These are phyloP conservation scores for Tinamus major DNA, from an alignment of 2,797 vertebrate genomes.

Conservation along the genomic window DNA sequence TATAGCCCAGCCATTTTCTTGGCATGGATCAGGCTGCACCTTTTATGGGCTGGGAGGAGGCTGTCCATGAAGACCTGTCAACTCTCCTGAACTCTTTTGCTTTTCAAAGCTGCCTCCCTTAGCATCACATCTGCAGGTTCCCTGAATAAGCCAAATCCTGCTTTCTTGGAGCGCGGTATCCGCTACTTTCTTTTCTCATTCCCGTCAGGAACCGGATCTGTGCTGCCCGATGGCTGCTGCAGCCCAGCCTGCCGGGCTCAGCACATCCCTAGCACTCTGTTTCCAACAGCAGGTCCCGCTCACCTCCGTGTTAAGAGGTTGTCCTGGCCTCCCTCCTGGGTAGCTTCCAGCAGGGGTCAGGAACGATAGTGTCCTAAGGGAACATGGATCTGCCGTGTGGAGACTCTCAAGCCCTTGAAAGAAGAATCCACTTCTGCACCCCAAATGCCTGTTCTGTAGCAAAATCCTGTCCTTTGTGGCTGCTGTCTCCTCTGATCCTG, in stretches of 20 bases:
- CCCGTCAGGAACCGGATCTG: not conserved
- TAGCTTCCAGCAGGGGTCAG: not conserved
- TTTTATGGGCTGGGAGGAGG: not conserved
- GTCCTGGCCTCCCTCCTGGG: not conserved
- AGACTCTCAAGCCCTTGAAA: not conserved
- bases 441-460: not conserved
- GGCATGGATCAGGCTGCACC: not conserved
- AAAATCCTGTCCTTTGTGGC: not conserved
- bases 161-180: not conserved
- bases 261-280: too few relatives aligned
- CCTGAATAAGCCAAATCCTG: not conserved
- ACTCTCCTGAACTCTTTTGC: not conserved
- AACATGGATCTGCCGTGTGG: not conserved
- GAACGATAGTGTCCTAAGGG: rapidly evolving
- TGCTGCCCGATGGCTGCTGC: not conserved
- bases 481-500: not conserved
- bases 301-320: not conserved
- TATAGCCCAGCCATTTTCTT: not conserved
- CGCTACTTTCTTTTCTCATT: not conserved
- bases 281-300: not conserved
- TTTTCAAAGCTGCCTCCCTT: not conserved
- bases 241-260: not conserved
- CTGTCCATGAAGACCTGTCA: not conserved
- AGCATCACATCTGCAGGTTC: not conserved
- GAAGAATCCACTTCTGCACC: not conserved